Conservation (phyloP, 2,797 vertebrate species). For the Macropus fuliginosus region DNA sequence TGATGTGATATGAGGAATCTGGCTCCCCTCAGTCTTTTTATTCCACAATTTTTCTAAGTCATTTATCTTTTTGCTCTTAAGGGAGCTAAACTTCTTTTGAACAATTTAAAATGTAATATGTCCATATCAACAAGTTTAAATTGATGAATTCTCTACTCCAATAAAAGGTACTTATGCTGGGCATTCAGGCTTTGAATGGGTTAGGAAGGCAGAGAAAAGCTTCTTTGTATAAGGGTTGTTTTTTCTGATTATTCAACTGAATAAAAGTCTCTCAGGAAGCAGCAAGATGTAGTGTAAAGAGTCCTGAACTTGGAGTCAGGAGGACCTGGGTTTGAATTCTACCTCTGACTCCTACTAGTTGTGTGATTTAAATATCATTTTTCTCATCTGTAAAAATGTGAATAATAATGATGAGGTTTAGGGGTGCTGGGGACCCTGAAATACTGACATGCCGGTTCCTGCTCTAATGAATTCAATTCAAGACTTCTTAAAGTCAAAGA, state of each 20-base stretch:
- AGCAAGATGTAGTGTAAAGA: neutral
- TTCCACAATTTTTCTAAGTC: neutral
- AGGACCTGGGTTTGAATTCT: neutral
- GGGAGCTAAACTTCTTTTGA: conserved; percentile 22
- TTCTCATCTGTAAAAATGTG: too few species aligned
- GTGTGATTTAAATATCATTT: too few species aligned
- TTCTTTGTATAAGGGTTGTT: conserved; percentile 2
- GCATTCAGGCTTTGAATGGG: conserved; percentile 31
- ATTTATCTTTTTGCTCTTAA: conserved; percentile 11
- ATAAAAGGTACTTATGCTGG: conserved; percentile 15
- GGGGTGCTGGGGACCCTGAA: too few species aligned
- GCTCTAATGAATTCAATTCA: too few species aligned
- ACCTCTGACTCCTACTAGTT: neutral
- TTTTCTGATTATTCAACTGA: neutral
- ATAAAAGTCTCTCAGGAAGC: neutral
- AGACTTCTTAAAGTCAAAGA: too few species aligned
- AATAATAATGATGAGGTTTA: too few species aligned
- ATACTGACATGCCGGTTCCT: too few species aligned
- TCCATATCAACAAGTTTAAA: neutral
- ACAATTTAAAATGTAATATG: conserved; percentile 25
- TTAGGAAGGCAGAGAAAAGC: conserved; percentile 53
- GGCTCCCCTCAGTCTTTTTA: neutral
- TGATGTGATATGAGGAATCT: neutral
- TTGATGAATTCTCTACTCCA: conserved; percentile 22
- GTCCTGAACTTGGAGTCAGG: neutral